Evolutionary conservation across 2,797 vertebrate genomes (phyloP).

Genomic region (Enteromius thamalakanensis): DNA sequence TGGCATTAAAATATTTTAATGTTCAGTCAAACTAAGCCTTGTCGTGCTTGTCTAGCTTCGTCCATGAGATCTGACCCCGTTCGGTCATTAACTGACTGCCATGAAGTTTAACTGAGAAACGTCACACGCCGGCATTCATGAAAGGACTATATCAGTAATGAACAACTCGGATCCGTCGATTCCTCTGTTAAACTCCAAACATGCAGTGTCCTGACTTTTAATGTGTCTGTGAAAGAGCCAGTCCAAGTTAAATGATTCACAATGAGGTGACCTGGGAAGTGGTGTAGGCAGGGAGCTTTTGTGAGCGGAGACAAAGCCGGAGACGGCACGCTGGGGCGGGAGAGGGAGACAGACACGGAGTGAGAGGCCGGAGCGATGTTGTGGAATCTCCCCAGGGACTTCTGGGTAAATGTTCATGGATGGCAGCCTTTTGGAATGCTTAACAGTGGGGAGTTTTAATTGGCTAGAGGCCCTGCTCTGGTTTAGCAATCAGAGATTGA

Average conservation of each 20-base stretch:
- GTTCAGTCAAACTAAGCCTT: background rate
- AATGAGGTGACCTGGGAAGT: slow-evolving; percentile 83
- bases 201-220: slow-evolving; percentile 67
- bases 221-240: slow-evolving; percentile 65
- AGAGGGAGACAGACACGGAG: slow-evolving; percentile 66
- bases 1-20: background rate
- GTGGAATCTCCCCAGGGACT: slow-evolving; percentile 80
- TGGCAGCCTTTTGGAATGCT: slow-evolving; percentile 82
- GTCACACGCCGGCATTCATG: slow-evolving; percentile 19
- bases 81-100: slow-evolving; percentile 36
- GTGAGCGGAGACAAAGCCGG: slow-evolving; percentile 77
- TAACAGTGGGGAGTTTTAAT: slow-evolving; percentile 81
- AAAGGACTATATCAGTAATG: slow-evolving; percentile 28
- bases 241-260: slow-evolving; percentile 72
- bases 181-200: slow-evolving; percentile 40
- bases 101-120: slow-evolving; percentile 22
- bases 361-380: slow-evolving; percentile 75
- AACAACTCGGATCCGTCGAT: slow-evolving; percentile 21
- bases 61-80: background rate
- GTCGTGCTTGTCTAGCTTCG: background rate
- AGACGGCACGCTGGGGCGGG: slow-evolving; percentile 70
- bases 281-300: slow-evolving; percentile 81
- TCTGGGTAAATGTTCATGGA: slow-evolving; percentile 83
- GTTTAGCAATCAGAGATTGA: slow-evolving; percentile 73
- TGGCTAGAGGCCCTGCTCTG: slow-evolving; percentile 74